Evolutionary conservation across 2,113 vertebrate genomes (phyloP).

Genomic region (Crotalus helleri): DNA sequence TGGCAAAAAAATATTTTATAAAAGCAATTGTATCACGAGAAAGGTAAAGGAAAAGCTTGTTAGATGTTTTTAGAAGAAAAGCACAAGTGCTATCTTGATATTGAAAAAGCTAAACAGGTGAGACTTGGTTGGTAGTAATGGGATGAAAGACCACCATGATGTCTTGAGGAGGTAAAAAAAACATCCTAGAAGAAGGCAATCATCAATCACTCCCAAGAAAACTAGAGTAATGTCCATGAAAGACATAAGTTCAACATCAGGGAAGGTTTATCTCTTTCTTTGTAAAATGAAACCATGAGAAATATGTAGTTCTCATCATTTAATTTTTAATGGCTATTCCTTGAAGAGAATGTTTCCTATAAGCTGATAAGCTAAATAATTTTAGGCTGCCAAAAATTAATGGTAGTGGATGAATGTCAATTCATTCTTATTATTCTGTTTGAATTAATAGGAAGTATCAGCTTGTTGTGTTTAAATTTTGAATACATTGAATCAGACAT

Average conservation of each 20-base stretch:
- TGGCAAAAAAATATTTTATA: background rate
- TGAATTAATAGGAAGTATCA: background rate
- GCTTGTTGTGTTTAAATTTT: background rate
- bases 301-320: background rate
- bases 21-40: background rate
- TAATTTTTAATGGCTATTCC: background rate
- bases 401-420: background rate
- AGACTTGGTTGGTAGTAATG: background rate
- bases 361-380: background rate
- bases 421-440: background rate
- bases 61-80: background rate
- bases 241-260: background rate
- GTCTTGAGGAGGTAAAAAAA: background rate
- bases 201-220: background rate
- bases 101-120: background rate
- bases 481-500: background rate
- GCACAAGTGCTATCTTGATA: background rate
- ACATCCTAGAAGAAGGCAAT: constrained; percentile 3
- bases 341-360: background rate
- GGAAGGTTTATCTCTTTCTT: background rate
- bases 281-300: background rate
- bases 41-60: background rate
- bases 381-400: background rate
- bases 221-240: background rate
- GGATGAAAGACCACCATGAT: background rate